Evolutionary conservation across 2,113 vertebrate genomes (phyloP), one percentile per base, ranked within the genome.

Genomic region (Proterorhinus semilunaris): DNA sequence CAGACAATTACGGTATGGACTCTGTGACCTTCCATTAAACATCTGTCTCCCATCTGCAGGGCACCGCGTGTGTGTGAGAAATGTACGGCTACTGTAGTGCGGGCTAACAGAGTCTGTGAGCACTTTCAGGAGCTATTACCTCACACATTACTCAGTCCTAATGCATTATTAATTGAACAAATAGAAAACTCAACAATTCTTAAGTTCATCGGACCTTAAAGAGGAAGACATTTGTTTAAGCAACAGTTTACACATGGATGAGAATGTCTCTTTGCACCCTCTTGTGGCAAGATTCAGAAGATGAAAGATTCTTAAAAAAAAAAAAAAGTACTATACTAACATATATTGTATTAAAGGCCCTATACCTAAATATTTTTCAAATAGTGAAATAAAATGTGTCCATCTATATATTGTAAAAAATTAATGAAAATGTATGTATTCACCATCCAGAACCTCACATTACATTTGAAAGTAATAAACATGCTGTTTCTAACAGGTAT

Each of bases 31-130:
- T 79, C 81, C 85, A 59, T 77, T 66, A 74, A 85, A 89, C 90
- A 90, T 91, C 90, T 91, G 90, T 85, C 81, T 85, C 64, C 85
- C 86, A 91, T 91, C 80, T 89, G 88, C 27, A 58, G 27, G 69
- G 71, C n/a, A 21, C 55, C n/a, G 46, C 27, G 61, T 62, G 62
- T 64, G 55, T 62, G 57, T 62, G 69, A 42, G 50, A 48, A 58
- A 71, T 74, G 50, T 53, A 81, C 80, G 64, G 54, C 80, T 78
- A 69, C 74, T 62, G 69, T 73, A 43, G 66, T 66, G 74, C 76
- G 68, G 81, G 84, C 71, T 81, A 68, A 81, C 74, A 74, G 82
- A 79, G 72, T 85, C 83, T 88, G 83, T 75, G 82, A 85, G 68
- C 78, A 83, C 74, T 88, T 89, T 81, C 74, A 82, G 52, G 42